Evolutionary conservation across 1,140 invertebrate genomes (phyloP).

Genomic region (Parasteatoda tepidariorum): DNA sequence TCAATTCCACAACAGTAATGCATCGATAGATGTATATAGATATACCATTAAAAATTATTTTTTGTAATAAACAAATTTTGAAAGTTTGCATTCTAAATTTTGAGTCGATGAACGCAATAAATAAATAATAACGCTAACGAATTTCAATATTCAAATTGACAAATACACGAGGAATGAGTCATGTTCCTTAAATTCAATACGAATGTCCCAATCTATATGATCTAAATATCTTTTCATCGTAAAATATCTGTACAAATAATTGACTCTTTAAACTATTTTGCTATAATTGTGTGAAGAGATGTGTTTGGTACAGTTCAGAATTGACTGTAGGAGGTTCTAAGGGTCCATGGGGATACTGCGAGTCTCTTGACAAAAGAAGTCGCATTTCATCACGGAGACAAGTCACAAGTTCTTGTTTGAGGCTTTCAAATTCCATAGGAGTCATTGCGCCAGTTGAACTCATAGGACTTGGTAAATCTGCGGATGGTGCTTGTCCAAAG

Average conservation of each 20-base stretch:
- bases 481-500: neutral
- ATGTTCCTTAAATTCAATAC: too few relatives aligned
- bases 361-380: slow-evolving; percentile 62
- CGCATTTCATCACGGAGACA: slow-evolving; percentile 66
- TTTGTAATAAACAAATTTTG: too few relatives aligned
- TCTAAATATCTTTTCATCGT: too few relatives aligned
- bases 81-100: too few relatives aligned
- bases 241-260: neutral
- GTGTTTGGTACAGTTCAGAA: slow-evolving; percentile 69
- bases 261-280: neutral
- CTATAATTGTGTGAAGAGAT: slow-evolving; percentile 66
- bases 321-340: slow-evolving; percentile 53
- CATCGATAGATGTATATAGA: too few relatives aligned
- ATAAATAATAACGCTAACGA: too few relatives aligned
- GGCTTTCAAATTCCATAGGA: slow-evolving; percentile 66
- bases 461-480: slow-evolving; percentile 65
- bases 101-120: too few relatives aligned
- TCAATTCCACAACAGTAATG: too few relatives aligned
- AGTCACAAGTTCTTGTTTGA: slow-evolving; percentile 68
- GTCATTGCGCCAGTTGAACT: slow-evolving; percentile 54
- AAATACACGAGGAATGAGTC: too few relatives aligned
- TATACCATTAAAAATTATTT: too few relatives aligned
- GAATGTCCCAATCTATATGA: too few relatives aligned
- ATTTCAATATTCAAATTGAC: too few relatives aligned
- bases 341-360: slow-evolving; percentile 7